Evolutionary conservation across 2,797 vertebrate genomes (phyloP).

Genomic region (Urocyon cinereoargenteus): DNA sequence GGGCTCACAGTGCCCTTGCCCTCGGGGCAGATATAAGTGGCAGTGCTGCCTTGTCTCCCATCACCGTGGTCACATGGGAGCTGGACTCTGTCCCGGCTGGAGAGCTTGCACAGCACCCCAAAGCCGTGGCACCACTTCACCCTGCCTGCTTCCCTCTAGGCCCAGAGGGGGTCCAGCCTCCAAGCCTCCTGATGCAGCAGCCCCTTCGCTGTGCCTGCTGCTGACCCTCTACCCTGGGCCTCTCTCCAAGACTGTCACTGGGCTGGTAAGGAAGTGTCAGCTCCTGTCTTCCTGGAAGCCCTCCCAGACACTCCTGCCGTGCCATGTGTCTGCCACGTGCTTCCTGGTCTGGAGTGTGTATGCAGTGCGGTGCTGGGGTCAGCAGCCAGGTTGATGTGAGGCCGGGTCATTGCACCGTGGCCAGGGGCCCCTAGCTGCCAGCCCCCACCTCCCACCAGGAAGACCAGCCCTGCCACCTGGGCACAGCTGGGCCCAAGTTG

Average conservation of each 20-base stretch:
- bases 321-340: background rate
- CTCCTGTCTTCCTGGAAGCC: background rate
- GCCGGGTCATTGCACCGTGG: background rate
- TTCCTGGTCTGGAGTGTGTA: background rate
- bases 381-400: rapidly evolving
- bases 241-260: background rate
- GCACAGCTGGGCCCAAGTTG: background rate
- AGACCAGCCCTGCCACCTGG: background rate
- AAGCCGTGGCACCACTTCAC: background rate
- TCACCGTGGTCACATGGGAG: background rate
- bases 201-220: background rate
- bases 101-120: too few relatives aligned
- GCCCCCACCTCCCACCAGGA: background rate
- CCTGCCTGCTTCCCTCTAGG: background rate
- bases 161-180: background rate
- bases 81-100: background rate
- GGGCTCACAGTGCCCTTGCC: background rate
- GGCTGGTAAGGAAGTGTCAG: background rate
- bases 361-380: background rate
- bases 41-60: background rate
- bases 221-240: background rate
- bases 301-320: background rate
- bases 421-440: background rate
- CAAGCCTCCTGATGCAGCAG: background rate
- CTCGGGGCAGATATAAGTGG: background rate